phyloP scores from a whole-genome alignment of 2,888 invertebrate genomes.

The Nemoura dubitans region DNA sequence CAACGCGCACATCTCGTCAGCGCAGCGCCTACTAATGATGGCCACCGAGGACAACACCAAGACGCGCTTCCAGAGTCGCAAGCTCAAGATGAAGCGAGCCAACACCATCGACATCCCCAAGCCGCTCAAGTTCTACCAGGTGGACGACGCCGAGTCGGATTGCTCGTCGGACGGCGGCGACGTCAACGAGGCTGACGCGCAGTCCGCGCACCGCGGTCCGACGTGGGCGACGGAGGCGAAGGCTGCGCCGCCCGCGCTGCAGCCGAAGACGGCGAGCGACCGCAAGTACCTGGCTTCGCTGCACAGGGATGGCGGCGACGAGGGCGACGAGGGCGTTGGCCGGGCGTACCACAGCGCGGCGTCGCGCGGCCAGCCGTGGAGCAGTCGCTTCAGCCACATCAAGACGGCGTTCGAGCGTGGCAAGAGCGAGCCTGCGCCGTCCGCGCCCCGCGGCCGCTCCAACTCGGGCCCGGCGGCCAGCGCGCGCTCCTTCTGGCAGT shows the following conservation, averaged over 20 bases:
- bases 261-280: slow-evolving; percentile 86
- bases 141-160: slow-evolving; percentile 54
- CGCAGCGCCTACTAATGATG: slow-evolving; percentile 54
- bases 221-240: slow-evolving; percentile 60
- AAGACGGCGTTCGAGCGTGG: slow-evolving; percentile 78
- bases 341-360: slow-evolving; percentile 56
- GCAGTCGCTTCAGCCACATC: slow-evolving; percentile 82
- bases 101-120: slow-evolving; percentile 91
- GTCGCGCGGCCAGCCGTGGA: slow-evolving; percentile 73
- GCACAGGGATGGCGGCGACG: slow-evolving; percentile 57
- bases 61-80: slow-evolving; percentile 55
- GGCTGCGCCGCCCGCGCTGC: slow-evolving; percentile 71
- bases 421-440: slow-evolving; percentile 30
- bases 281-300: slow-evolving; percentile 85
- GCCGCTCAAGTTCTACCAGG: slow-evolving; percentile 63
- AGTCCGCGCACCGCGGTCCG: slow-evolving; percentile 66
- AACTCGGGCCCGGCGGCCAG: slow-evolving; percentile 56
- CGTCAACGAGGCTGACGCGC: slow-evolving; percentile 57
- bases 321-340: slow-evolving; percentile 59
- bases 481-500: slow-evolving; percentile 71
- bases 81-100: slow-evolving; percentile 83
- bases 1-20: slow-evolving; percentile 45
- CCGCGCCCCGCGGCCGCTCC: slow-evolving; percentile 25
- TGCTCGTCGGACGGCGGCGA: slow-evolving; percentile 63
- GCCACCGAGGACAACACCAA: slow-evolving; percentile 52